Percentiles rank a stretch among this genome's conserved stretches.
Evolutionary conservation across 2,113 vertebrate species (phyloP).

Genomic region (Puffinus mauretanicus): DNA sequence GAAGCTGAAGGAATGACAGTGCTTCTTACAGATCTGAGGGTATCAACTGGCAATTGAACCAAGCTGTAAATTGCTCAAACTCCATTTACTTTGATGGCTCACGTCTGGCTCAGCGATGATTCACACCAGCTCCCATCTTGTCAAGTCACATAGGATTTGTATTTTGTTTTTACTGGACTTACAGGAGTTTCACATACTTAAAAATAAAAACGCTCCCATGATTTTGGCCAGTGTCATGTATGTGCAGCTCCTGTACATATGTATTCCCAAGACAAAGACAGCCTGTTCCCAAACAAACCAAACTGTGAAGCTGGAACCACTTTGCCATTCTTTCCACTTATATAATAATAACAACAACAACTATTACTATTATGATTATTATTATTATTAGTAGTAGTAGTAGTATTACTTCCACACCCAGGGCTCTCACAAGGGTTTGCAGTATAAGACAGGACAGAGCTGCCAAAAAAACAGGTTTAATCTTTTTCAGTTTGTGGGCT

Average conservation of each 20-base stretch:
- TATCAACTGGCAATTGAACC: not conserved
- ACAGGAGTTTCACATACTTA: not conserved
- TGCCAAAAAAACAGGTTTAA: not conserved
- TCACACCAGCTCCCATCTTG: not conserved
- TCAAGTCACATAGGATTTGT: not conserved
- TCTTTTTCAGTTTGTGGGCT: not conserved
- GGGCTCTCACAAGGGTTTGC: not conserved
- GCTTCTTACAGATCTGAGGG: not conserved
- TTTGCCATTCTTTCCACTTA: not conserved
- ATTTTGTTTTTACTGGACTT: not conserved
- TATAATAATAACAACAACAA: too few species aligned
- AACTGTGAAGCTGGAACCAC: not conserved
- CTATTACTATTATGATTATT: too few species aligned
- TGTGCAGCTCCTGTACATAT: not conserved
- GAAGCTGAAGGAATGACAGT: not conserved
- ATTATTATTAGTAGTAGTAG: too few species aligned
- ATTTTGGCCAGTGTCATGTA: not conserved
- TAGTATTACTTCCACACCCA: not conserved
- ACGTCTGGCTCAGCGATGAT: rapidly evolving
- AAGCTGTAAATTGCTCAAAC: not conserved
- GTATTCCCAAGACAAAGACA: not conserved
- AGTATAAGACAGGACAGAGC: not conserved
- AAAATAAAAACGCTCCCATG: not conserved
- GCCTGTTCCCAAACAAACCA: not conserved
- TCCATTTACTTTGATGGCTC: not conserved